A percentile compares a stretch with the other conserved stretches of the same genome.
Conservation (phyloP, 2,888 invertebrate species). For the Drosophila meridionalis region DNA sequence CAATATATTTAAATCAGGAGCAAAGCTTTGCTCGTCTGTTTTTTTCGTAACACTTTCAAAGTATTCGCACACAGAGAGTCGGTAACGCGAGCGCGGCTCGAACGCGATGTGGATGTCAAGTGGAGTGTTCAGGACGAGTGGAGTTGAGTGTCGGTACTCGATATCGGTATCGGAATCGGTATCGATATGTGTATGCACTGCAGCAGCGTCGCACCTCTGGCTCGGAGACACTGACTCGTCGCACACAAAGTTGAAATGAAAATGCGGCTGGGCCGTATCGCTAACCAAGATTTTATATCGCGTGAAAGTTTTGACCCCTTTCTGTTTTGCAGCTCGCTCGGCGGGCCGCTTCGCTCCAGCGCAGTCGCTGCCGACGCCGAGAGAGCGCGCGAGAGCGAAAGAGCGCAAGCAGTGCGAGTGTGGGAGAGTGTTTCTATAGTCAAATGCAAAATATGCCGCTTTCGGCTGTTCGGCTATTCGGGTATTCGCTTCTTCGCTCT, state of each 20-base stretch:
- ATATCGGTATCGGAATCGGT: constrained; percentile 17
- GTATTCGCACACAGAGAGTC: constrained; percentile 28
- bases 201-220: constrained; percentile 50
- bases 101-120: constrained; percentile 26
- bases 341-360: constrained; percentile 58
- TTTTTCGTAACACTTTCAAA: constrained; percentile 27
- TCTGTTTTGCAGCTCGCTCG: constrained; percentile 67
- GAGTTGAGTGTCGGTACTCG: constrained; percentile 16
- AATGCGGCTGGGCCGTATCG: constrained; percentile 84
- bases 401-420: constrained; percentile 20
- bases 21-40: constrained; percentile 42
- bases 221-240: constrained; percentile 81
- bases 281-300: constrained; percentile 86
- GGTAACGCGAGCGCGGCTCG: constrained; percentile 31
- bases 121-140: constrained; percentile 49
- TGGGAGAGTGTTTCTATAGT: constrained; percentile 38
- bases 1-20: constrained; percentile 42
- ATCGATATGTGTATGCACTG: constrained; percentile 35
- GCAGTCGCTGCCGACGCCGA: constrained; percentile 11
- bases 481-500: constrained; percentile 67
- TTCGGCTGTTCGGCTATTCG: constrained; percentile 69
- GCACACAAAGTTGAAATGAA: constrained; percentile 85
- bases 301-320: constrained; percentile 86
- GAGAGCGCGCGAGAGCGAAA: constrained; percentile 30
- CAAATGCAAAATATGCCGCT: constrained; percentile 73